phyloP scores from a whole-genome alignment of 2,113 vertebrate genomes.

The Sardina pilchardus region DNA sequence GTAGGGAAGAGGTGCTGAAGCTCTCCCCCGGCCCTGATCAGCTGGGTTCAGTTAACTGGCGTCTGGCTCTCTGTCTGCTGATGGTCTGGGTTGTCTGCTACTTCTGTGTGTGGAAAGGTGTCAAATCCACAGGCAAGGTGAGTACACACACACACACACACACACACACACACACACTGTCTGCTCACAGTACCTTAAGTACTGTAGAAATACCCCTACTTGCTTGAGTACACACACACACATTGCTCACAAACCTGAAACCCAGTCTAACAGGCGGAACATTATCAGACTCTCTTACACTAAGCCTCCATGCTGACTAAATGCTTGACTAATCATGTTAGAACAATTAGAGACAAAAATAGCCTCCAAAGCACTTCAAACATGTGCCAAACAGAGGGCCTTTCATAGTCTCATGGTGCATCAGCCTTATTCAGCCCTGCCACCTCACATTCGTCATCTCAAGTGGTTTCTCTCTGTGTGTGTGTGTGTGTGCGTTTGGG shows the following conservation, averaged over 20 bases:
- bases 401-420: background rate
- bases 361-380: background rate
- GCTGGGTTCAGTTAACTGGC: constrained; percentile 77
- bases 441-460: background rate
- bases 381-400: background rate
- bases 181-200: background rate
- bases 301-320: background rate
- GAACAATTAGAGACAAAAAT: background rate
- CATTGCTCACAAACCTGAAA: background rate
- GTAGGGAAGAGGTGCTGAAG: constrained; percentile 72
- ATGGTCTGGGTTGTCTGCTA: constrained; percentile 76
- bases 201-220: background rate
- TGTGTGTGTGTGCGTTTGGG: constrained; percentile 1
- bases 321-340: background rate
- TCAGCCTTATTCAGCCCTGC: background rate
- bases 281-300: background rate
- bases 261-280: background rate
- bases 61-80: constrained; percentile 73
- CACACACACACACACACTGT: background rate
- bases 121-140: constrained; percentile 82
- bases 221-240: background rate
- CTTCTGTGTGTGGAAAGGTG: constrained; percentile 82
- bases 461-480: background rate
- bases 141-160: constrained; percentile 26
- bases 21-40: constrained; percentile 78